These are phyloP conservation scores for Ruditapes philippinarum DNA, from an alignment of 1,140 invertebrate genomes.

Conservation along the genomic window DNA sequence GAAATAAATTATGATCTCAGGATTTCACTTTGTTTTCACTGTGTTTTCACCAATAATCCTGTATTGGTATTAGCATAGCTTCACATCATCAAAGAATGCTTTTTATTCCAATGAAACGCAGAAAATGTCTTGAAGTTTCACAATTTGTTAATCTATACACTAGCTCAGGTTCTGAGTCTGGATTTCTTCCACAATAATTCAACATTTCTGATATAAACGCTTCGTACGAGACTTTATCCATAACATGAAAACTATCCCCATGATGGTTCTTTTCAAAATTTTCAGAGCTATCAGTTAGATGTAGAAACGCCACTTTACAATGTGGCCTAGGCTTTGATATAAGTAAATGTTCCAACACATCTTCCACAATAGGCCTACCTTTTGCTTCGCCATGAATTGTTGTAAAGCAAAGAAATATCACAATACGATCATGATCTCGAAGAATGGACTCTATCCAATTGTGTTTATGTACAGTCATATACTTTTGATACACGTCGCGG, in stretches of 20 bases:
- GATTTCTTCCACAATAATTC: constrained; percentile 4
- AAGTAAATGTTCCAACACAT: constrained; percentile 16
- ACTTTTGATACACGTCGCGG: background rate
- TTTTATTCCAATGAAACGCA: background rate
- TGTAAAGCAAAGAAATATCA: constrained; percentile 36
- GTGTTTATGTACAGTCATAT: background rate
- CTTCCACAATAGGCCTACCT: background rate
- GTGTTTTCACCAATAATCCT: too few species aligned
- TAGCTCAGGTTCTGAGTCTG: background rate
- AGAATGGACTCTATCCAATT: constrained; percentile 1
- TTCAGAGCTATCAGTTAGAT: constrained; percentile 14
- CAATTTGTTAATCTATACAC: background rate
- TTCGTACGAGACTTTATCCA: background rate
- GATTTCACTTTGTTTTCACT: too few species aligned
- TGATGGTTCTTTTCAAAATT: background rate
- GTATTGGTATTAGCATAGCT: too few species aligned
- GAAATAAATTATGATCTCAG: too few species aligned
- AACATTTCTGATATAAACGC: background rate
- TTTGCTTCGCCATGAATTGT: background rate
- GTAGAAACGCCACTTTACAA: constrained; percentile 25
- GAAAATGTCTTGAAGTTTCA: constrained; percentile 30
- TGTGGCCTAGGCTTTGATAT: background rate
- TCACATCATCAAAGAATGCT: background rate
- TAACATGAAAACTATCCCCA: constrained; percentile 12
- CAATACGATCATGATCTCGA: background rate